phyloP scores from a whole-genome alignment of 2,888 invertebrate genomes.

The Elegia similella region DNA sequence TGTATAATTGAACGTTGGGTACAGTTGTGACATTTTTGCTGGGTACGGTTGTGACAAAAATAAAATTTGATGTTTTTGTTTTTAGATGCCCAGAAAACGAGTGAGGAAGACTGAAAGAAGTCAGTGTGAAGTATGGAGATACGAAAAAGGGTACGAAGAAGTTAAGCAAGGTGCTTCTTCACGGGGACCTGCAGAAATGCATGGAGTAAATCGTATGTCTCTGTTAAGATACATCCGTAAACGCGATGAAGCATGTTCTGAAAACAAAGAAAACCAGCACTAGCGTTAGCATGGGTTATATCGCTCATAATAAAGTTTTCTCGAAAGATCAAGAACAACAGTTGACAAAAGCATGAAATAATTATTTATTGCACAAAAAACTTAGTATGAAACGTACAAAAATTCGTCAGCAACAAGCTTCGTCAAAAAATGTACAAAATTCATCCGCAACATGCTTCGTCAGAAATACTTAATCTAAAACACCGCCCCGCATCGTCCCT shows the following conservation, averaged over 20 bases:
- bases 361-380: no score
- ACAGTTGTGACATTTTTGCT: constrained; percentile 21
- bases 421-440: no score
- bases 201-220: background rate
- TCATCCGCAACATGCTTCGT: no score
- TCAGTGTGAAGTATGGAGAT: background rate
- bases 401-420: no score
- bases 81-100: background rate
- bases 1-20: background rate
- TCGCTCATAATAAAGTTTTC: constrained; percentile 25
- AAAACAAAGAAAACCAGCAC: background rate
- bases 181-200: background rate
- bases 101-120: background rate
- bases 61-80: background rate
- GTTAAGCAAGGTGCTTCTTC: background rate
- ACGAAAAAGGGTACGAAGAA: background rate
- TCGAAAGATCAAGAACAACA: constrained; percentile 24
- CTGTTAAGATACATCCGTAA: background rate
- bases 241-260: background rate
- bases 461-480: no score
- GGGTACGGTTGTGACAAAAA: constrained; percentile 17
- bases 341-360: no score
- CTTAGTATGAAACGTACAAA: no score
- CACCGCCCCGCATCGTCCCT: no score
- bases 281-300: constrained; percentile 21